These are phyloP conservation scores for Echeneis naucrates DNA, from an alignment of 2,797 vertebrate genomes.

Conservation along the genomic window DNA sequence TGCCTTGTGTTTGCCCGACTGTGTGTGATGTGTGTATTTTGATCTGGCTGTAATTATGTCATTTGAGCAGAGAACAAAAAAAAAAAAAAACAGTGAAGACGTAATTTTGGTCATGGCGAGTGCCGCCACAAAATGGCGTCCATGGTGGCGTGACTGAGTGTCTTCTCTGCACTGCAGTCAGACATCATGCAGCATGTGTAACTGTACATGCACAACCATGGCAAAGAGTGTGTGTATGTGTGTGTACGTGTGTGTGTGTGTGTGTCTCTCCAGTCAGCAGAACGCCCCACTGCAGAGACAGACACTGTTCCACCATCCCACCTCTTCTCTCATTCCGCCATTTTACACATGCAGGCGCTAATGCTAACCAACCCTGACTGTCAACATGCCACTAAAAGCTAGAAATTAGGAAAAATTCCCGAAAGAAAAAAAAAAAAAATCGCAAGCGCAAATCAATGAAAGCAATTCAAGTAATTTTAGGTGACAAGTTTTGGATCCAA, in stretches of 20 bases:
- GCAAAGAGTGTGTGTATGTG: constrained; percentile 42
- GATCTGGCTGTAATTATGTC: constrained; percentile 57
- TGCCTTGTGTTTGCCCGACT: constrained; percentile 60
- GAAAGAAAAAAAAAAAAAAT: background rate
- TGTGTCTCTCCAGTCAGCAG: constrained; percentile 52
- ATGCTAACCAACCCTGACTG: constrained; percentile 46
- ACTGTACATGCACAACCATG: constrained; percentile 60
- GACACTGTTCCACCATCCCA: constrained; percentile 74
- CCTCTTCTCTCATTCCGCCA: constrained; percentile 76
- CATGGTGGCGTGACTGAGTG: constrained; percentile 58
- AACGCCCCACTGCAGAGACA: constrained; percentile 74
- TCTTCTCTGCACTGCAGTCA: constrained; percentile 72
- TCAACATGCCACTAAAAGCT: constrained; percentile 9
- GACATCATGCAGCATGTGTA: constrained; percentile 54
- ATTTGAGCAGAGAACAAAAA: constrained; percentile 18
- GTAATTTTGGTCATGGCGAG: constrained; percentile 52
- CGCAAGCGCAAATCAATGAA: constrained; percentile 26
- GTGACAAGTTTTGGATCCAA: constrained; percentile 8
- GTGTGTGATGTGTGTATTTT: constrained; percentile 62
- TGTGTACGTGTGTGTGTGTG: constrained; percentile 19
- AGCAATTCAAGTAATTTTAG: constrained; percentile 32
- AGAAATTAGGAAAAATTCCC: background rate
- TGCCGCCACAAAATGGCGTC: constrained; percentile 79
- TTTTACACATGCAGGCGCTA: constrained; percentile 73
- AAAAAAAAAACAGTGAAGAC: background rate